Evolutionary conservation across 2,888 invertebrate genomes (phyloP).

Genomic region (Anthophora plumipes): DNA sequence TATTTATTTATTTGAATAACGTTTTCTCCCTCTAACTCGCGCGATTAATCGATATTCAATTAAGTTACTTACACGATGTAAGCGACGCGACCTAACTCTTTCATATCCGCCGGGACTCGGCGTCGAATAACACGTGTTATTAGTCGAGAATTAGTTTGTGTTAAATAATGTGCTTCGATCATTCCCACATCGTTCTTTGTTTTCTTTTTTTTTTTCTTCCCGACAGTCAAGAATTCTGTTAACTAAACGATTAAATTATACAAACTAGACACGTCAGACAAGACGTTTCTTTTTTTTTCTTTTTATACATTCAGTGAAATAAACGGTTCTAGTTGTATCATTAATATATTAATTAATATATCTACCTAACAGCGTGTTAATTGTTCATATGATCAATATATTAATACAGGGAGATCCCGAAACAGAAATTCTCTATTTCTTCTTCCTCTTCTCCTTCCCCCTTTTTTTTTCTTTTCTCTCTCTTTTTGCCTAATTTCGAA

Average conservation of each 20-base stretch:
- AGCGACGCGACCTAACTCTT: constrained; percentile 32
- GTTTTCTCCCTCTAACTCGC: constrained; percentile 40
- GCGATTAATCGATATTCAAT: constrained; percentile 46
- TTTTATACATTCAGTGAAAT: constrained; percentile 68
- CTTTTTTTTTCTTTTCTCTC: constrained; percentile 2
- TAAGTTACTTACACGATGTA: constrained; percentile 38
- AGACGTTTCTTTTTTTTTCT: constrained; percentile 53
- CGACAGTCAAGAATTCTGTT: constrained; percentile 48
- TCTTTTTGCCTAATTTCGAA: constrained; percentile 48
- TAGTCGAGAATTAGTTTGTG: constrained; percentile 71
- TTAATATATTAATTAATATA: constrained; percentile 75
- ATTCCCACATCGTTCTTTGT: constrained; percentile 1
- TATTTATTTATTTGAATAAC: constrained; percentile 44
- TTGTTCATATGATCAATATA: constrained; percentile 69
- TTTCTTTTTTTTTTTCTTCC: no score
- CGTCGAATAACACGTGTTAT: constrained; percentile 58
- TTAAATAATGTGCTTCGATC: constrained; percentile 64
- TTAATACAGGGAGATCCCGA: constrained; percentile 54
- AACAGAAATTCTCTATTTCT: no score
- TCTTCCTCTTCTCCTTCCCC: no score
- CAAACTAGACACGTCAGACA: constrained; percentile 68
- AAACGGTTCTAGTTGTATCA: constrained; percentile 62
- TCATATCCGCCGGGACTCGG: constrained; percentile 22
- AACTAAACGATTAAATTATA: constrained; percentile 67
- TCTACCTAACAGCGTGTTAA: constrained; percentile 72